Percentiles rank a stretch among this genome's conserved stretches.
Conservation (phyloP, 1,140 invertebrate species). For the Zophobas atratus region DNA sequence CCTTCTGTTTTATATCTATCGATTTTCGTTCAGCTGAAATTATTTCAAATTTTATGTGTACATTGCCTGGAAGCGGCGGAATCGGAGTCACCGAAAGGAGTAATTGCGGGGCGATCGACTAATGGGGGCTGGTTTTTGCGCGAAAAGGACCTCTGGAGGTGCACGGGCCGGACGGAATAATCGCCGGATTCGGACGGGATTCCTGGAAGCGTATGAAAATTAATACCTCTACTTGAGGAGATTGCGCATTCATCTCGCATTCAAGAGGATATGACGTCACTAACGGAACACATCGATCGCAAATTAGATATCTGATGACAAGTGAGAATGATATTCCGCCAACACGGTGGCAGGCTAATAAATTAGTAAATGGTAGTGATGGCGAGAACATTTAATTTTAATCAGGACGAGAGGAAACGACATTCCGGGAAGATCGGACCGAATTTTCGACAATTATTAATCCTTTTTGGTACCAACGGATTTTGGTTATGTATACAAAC, state of each 20-base stretch:
- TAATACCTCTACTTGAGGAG: constrained; percentile 57
- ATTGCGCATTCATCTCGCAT: constrained; percentile 50
- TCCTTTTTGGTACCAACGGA: too few relatives aligned
- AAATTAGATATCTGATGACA: constrained; percentile 52
- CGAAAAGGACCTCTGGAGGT: neutral
- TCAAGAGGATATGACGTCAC: constrained; percentile 51
- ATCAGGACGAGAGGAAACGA: too few relatives aligned
- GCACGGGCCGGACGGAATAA: neutral
- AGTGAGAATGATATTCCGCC: constrained; percentile 40
- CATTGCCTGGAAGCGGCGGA: neutral
- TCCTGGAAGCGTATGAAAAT: constrained; percentile 61
- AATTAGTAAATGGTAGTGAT: constrained; percentile 14
- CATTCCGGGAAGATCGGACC: too few relatives aligned
- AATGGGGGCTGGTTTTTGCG: too few relatives aligned
- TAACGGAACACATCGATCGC: constrained; percentile 52
- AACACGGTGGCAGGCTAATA: constrained; percentile 6
- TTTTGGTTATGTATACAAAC: too few relatives aligned
- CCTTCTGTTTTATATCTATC: constrained; percentile 37
- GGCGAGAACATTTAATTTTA: neutral
- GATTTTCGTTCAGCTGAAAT: constrained; percentile 23
- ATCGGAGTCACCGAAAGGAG: neutral
- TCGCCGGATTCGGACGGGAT: constrained; percentile 30
- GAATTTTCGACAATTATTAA: too few relatives aligned
- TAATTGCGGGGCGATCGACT: too few relatives aligned
- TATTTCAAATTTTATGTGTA: constrained; percentile 20